Conservation (phyloP, 2,797 vertebrate genomes). For the Chiloscyllium punctatum region DNA sequence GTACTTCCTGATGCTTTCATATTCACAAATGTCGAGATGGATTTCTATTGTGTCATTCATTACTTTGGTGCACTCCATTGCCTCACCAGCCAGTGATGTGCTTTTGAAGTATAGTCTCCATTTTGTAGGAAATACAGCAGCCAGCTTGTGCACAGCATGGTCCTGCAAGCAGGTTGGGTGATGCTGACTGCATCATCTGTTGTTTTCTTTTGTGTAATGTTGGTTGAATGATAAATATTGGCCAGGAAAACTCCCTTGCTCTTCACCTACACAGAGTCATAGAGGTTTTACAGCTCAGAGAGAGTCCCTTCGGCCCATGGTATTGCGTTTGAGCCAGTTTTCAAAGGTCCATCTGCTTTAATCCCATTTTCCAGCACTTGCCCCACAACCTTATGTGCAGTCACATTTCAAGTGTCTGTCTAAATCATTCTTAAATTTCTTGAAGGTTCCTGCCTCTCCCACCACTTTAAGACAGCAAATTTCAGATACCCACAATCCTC, state of each 20-base stretch:
- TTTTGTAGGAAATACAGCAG: background rate
- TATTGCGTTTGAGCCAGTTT: no score
- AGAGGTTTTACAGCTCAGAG: no score
- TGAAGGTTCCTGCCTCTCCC: no score
- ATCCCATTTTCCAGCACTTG: no score
- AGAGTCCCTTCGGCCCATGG: no score
- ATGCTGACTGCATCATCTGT: background rate
- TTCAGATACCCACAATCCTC: no score
- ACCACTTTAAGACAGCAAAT: no score
- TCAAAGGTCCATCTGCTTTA: no score
- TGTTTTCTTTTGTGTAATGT: background rate
- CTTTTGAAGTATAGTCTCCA: background rate
- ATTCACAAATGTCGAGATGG: background rate
- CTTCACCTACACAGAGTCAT: background rate
- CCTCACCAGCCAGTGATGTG: background rate
- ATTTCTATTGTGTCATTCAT: background rate
- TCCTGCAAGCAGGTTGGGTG: background rate
- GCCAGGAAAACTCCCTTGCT: no score
- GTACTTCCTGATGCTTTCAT: background rate
- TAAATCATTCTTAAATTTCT: no score
- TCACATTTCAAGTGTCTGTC: no score
- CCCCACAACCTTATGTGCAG: no score
- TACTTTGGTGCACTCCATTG: background rate
- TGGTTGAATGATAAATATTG: background rate
- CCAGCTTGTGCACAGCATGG: background rate